phyloP scores from a whole-genome alignment of 1,140 invertebrate genomes.

The Pseudomyrmex sp. region DNA sequence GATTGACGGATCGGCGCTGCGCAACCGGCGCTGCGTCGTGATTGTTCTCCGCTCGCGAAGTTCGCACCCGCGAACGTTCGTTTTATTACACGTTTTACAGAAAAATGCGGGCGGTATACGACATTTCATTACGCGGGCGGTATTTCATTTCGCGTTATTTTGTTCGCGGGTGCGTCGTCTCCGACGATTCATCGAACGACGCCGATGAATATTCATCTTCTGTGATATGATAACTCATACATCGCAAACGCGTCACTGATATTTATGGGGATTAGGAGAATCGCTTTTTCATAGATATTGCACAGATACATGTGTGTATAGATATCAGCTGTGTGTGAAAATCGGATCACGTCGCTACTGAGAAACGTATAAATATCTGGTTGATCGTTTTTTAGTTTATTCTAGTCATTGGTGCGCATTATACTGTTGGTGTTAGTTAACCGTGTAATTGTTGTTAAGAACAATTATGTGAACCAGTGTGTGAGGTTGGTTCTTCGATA shows the following conservation, averaged over 20 bases:
- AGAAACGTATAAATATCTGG: no score
- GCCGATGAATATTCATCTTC: conserved; percentile 48
- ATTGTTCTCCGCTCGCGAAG: conserved; percentile 13
- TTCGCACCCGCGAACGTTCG: not conserved
- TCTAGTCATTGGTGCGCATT: no score
- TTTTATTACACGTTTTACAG: not conserved
- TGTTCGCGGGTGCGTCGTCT: not conserved
- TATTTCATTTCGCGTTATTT: conserved; percentile 31
- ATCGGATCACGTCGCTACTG: not conserved
- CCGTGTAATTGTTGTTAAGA: no score
- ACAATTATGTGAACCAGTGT: no score
- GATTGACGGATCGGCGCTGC: not conserved
- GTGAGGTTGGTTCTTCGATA: no score
- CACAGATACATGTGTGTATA: not conserved
- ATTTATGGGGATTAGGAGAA: conserved; percentile 51
- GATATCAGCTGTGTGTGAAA: no score
- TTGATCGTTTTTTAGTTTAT: no score
- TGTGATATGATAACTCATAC: conserved; percentile 32
- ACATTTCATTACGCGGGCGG: conserved; percentile 36
- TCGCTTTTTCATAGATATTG: conserved; percentile 20
- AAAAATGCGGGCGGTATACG: conserved; percentile 13
- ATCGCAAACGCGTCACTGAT: not conserved
- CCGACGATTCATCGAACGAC: conserved; percentile 6
- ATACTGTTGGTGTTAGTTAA: no score
- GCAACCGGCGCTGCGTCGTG: not conserved